Evolutionary conservation across 2,888 invertebrate genomes (phyloP), one percentile per base, ranked within the genome.

Genomic region (Phengaris alcon): DNA sequence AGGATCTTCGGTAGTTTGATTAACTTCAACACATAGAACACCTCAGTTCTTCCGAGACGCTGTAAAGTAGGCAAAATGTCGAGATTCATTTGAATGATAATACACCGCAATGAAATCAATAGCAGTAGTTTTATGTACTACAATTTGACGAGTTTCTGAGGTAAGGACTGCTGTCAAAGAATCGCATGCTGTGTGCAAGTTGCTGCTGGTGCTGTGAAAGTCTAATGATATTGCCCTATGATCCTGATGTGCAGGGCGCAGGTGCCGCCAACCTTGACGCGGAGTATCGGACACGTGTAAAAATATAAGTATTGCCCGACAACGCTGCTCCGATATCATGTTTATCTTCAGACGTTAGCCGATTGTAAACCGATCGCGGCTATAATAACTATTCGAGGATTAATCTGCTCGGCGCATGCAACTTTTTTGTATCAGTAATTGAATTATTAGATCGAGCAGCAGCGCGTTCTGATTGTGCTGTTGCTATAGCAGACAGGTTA

Each of bases 221-320:
- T 48, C 48, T 15, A 6, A 55, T 15, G 57, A 59, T 8, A 15
- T 15, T 9, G 22, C 15, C 57, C 3, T 9, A 8, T 15, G 57
- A 57, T 8, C 57, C n/a, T 9, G 57, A 8, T 7, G 15, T 15
- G 3, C 46, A 46, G 68, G 44, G 46, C 46, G n/a, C 46, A 46
- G 44, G 46, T 68, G 15, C 68, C 35, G 44, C 13, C 6, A 2
- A 10, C 68, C 3, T 4, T 8, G 9, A 15, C 68, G 59, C 15
- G 22, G 7, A 3, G 48, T 3, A 15, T 59, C 68, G 4, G 68
- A 69, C 68, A 69, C 68, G 68, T 69, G 68, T 46, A 69, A 68
- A 68, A 68, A 57, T 57, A 57, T 15, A 15, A 22, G 15, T n/a
- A 57, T 22, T 22, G 59, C 3, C 15, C 8, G 57, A 59, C 59